phyloP scores from a whole-genome alignment of 2,888 invertebrate species.

The Drosophila subquinaria region DNA sequence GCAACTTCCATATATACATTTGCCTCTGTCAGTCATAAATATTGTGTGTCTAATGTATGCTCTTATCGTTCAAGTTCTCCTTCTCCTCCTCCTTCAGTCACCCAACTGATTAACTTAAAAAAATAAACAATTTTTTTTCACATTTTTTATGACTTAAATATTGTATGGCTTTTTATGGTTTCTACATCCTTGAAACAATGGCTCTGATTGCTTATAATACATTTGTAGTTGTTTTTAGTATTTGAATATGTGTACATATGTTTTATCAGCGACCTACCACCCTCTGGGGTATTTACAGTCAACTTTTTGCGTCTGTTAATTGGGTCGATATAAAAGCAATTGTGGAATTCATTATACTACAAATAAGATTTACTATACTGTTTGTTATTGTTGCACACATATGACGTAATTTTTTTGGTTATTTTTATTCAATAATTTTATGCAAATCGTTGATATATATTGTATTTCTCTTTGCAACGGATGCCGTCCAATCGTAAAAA shows the following conservation, averaged over 20 bases:
- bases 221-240: constrained; percentile 7
- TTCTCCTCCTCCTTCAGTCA: neutral
- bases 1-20: constrained; percentile 3
- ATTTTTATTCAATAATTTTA: constrained; percentile 53
- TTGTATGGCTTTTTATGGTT: constrained; percentile 68
- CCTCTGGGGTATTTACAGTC: constrained; percentile 42
- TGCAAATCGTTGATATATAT: constrained; percentile 55
- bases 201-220: constrained; percentile 26
- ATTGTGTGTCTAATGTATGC: constrained; percentile 27
- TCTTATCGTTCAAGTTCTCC: constrained; percentile 18
- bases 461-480: constrained; percentile 46
- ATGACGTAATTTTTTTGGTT: constrained; percentile 60
- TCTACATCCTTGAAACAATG: constrained; percentile 65
- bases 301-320: constrained; percentile 38
- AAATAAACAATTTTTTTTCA: constrained; percentile 68
- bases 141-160: constrained; percentile 69
- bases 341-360: constrained; percentile 49
- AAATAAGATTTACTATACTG: constrained; percentile 26
- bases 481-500: constrained; percentile 62
- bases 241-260: neutral
- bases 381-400: constrained; percentile 33
- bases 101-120: constrained; percentile 70
- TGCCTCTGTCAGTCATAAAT: constrained; percentile 42
- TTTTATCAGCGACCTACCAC: constrained; percentile 36
- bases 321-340: constrained; percentile 51